Evolutionary conservation across 2,888 invertebrate genomes (phyloP), one percentile per base, ranked within the genome.

Genomic region (Nomada goodeniana): DNA sequence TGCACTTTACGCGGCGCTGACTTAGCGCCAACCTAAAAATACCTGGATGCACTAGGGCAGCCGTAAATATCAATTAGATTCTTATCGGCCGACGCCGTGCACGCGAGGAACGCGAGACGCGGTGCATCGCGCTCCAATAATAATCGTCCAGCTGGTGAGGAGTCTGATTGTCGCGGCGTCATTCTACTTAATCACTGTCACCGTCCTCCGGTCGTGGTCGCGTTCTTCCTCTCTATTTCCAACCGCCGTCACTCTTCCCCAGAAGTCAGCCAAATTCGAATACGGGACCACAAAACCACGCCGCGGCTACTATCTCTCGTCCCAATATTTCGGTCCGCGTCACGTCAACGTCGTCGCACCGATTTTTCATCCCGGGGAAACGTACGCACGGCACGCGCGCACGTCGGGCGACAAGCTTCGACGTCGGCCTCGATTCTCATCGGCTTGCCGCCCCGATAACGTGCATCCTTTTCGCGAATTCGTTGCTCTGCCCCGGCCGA

Each of bases 41-140:
- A 86, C 70, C 76, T 73, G 75, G 65, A 78, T 83, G 74, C 78
- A 81, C 81, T 78, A 59, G 65, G 83, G 64, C 78, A 80, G 64
- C 73, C 76, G 78, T 86, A 86, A 86, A 86, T 86, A 86, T 78
- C 86, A 86, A 86, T 86, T 86, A 86, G 80, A 83, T 86, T 69
- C 72, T 83, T 83, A 86, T 86, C 83, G 60, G 29, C 73, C 57
- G 29, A 57, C 63, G 73, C 64, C 64, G 50, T 61, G 76, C 76
- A 76, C 63, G 74, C 76, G 57, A 74, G 57, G 72, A 77, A 81
- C 75, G 71, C 26, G 67, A 26, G 47, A 20, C 13, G 7, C 68
- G 59, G 52, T 53, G 69, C 57, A 36, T 42, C 10, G 42, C 29
- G 70, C 70, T 60, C 57, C 79, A 81, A 81, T 71, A 63, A 77